These are phyloP conservation scores for Leptinotarsa haldemani DNA, from an alignment of 2,888 invertebrate species.

Conservation along the genomic window DNA sequence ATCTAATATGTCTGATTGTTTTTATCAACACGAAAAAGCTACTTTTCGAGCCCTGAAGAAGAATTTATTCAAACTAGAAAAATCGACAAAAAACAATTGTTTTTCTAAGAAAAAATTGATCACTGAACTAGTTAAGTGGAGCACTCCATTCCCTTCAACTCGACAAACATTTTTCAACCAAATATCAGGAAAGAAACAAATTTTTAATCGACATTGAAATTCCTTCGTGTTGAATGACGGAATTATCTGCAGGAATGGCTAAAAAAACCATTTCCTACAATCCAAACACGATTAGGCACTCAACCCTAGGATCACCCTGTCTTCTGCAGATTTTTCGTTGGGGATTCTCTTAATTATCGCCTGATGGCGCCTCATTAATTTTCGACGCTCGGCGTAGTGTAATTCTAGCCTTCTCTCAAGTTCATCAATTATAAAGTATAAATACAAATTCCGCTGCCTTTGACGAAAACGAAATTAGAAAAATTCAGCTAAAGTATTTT, in stretches of 20 bases:
- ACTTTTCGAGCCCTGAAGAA: too few species aligned
- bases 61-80: too few species aligned
- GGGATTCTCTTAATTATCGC: slow-evolving; percentile 35
- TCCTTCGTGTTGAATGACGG: not conserved
- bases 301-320: slow-evolving; percentile 15
- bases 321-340: slow-evolving; percentile 31
- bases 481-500: not conserved
- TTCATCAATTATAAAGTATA: slow-evolving; percentile 34
- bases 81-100: too few species aligned
- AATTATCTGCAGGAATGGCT: not conserved
- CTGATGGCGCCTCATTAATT: slow-evolving; percentile 36
- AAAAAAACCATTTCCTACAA: not conserved
- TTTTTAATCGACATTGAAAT: not conserved
- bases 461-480: slow-evolving; percentile 25
- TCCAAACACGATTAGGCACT: slow-evolving; percentile 1
- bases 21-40: too few species aligned
- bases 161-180: too few species aligned
- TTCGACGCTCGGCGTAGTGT: slow-evolving; percentile 27
- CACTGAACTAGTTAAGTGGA: too few species aligned
- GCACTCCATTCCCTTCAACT: too few species aligned
- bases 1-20: too few species aligned
- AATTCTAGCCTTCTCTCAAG: slow-evolving; percentile 27
- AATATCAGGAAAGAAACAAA: not conserved
- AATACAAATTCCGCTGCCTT: slow-evolving; percentile 26
- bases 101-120: too few species aligned